A percentile compares a stretch with the other conserved stretches of the same genome.
phyloP scores from a whole-genome alignment of 64 coral and sea anemone species.

The Pocillopora verrucosa region DNA sequence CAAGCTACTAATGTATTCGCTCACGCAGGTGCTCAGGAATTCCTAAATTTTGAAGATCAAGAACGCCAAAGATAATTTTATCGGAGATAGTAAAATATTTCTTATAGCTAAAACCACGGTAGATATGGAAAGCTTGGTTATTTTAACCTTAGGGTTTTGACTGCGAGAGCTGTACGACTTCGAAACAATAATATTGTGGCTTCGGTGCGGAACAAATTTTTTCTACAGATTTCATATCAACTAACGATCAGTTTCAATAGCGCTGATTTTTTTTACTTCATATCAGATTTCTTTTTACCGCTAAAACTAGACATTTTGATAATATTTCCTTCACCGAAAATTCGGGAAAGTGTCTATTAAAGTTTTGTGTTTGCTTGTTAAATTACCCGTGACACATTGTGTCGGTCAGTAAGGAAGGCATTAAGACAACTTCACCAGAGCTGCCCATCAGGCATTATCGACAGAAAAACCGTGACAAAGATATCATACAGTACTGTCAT shows the following conservation, averaged over 20 bases:
- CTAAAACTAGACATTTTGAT: not conserved
- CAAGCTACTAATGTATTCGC: not conserved
- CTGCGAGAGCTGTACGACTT: no score
- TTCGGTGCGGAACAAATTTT: no score
- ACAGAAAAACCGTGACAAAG: not conserved
- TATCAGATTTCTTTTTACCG: not conserved
- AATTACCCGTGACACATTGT: conserved; percentile 22
- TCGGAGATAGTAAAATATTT: not conserved
- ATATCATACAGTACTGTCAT: not conserved
- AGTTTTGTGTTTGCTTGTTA: conserved; percentile 29
- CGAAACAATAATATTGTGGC: no score
- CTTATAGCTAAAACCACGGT: no score
- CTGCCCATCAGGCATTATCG: conserved; percentile 15
- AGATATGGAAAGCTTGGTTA: no score
- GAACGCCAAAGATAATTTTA: not conserved
- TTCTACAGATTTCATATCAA: no score
- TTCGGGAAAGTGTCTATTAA: not conserved
- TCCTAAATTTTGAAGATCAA: not conserved
- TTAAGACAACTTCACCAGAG: conserved; percentile 22
- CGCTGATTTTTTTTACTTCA: not conserved
- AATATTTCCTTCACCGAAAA: not conserved
- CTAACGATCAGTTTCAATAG: no score
- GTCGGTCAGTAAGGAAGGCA: not conserved
- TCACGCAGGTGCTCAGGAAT: not conserved
- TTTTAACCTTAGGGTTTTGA: no score